Evolutionary conservation across 2,113 vertebrate species (phyloP).

Genomic region (Ailurus styani): DNA sequence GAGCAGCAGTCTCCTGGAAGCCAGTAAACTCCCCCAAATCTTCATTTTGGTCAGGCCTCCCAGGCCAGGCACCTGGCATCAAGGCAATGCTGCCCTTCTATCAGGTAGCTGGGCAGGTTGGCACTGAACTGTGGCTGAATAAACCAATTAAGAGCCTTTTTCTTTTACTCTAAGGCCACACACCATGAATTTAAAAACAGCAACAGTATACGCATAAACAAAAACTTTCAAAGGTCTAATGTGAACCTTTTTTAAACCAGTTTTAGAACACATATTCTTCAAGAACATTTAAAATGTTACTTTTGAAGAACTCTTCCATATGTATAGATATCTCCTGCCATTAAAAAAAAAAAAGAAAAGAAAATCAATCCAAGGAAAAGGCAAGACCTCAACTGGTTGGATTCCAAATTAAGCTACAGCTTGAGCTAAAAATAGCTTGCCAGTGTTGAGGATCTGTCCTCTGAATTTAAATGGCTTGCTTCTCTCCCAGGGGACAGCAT

Average conservation of each 20-base stretch:
- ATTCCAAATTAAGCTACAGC: constrained; percentile 91
- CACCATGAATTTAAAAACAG: background rate
- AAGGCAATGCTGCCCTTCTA: background rate
- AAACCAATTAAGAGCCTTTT: background rate
- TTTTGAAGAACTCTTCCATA: constrained; percentile 67
- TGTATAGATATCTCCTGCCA: constrained; percentile 62
- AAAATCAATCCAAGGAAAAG: constrained; percentile 79
- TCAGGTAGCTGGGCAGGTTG: background rate
- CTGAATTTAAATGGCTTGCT: constrained; percentile 85
- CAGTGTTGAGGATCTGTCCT: constrained; percentile 81
- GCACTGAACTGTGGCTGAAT: background rate
- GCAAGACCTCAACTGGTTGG: constrained; percentile 85
- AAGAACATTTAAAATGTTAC: constrained; percentile 29
- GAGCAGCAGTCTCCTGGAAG: background rate
- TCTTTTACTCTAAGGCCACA: background rate
- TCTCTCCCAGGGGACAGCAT: constrained; percentile 78
- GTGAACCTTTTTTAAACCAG: background rate
- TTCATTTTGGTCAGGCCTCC: background rate
- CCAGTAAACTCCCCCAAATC: background rate
- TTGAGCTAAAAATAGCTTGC: constrained; percentile 91
- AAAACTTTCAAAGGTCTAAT: background rate
- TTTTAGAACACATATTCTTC: constrained; percentile 9
- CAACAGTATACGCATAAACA: background rate
- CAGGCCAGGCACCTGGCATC: background rate
- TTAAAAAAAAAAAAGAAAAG: constrained; percentile 81